Conservation (phyloP, 2,113 vertebrate genomes). For the Perognathus longimembris region DNA sequence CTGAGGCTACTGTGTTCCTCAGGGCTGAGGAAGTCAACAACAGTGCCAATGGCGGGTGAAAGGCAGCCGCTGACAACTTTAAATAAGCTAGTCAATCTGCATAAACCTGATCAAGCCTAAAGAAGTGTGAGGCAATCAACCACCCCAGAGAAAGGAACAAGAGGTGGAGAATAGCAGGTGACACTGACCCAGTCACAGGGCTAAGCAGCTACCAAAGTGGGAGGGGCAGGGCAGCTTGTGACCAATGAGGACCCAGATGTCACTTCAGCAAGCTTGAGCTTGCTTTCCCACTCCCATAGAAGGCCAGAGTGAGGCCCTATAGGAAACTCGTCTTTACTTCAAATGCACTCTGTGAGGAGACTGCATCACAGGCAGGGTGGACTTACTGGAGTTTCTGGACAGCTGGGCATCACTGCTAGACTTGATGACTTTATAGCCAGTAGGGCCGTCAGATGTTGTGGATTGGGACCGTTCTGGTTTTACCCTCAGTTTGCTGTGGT, state of each 20-base stretch:
- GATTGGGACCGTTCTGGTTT: constrained; percentile 84
- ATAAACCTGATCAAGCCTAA: not conserved
- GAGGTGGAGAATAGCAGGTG: not conserved
- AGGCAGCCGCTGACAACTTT: not conserved
- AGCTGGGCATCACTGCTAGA: constrained; percentile 93
- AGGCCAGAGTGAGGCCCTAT: not conserved
- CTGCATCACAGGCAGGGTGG: not conserved
- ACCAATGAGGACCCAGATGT: not conserved
- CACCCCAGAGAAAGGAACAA: not conserved
- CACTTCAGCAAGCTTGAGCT: not conserved
- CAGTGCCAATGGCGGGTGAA: not conserved
- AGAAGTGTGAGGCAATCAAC: not conserved
- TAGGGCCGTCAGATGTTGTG: constrained; percentile 70
- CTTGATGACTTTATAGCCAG: constrained; percentile 91
- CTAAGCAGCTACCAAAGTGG: not conserved
- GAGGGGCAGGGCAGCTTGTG: not conserved
- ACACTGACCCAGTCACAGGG: not conserved
- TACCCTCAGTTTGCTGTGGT: constrained; percentile 83
- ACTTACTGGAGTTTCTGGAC: constrained; percentile 91
- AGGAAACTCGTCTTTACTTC: not conserved
- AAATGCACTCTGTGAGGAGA: not conserved
- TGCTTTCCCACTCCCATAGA: not conserved
- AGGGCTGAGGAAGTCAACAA: not conserved
- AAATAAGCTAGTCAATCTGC: not conserved
- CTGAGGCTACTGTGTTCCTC: not conserved